Percentiles rank a stretch among this genome's conserved stretches.
Evolutionary conservation across 1,140 invertebrate genomes (phyloP).

Genomic region (Cotesia chilonis): DNA sequence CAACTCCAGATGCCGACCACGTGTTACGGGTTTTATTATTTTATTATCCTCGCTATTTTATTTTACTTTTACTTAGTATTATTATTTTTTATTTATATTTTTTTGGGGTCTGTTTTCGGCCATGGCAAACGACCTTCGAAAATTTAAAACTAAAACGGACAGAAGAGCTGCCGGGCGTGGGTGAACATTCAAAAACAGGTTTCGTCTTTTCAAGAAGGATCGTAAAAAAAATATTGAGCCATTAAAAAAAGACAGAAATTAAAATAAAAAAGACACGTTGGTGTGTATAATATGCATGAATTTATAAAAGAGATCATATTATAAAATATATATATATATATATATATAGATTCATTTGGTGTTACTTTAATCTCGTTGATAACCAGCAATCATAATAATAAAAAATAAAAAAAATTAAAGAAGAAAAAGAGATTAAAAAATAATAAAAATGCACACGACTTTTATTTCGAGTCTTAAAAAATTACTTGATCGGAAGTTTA

Average conservation of each 20-base stretch:
- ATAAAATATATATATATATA: conserved; percentile 2
- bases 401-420: neutral
- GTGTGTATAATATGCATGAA: neutral
- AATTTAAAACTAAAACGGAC: conserved; percentile 41
- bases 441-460: neutral
- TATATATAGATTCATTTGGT: conserved; percentile 35
- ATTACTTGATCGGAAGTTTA: conserved; percentile 6
- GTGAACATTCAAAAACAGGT: conserved; percentile 45
- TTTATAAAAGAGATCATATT: conserved; percentile 9
- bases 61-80: conserved; percentile 24
- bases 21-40: conserved; percentile 32
- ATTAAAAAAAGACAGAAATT: conserved; percentile 8
- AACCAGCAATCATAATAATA: conserved; percentile 34
- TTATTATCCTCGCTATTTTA: conserved; percentile 14
- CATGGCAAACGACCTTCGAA: conserved; percentile 44
- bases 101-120: neutral
- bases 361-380: conserved; percentile 42
- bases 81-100: conserved; percentile 9
- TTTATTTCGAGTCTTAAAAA: conserved; percentile 3
- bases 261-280: conserved; percentile 5
- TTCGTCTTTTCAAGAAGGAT: conserved; percentile 30
- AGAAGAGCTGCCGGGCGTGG: conserved; percentile 44
- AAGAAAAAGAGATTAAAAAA: neutral
- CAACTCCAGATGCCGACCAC: conserved; percentile 44
- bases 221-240: conserved; percentile 18